Conservation (phyloP, 2,888 invertebrate genomes). For the Ectemnius cavifrons region DNA sequence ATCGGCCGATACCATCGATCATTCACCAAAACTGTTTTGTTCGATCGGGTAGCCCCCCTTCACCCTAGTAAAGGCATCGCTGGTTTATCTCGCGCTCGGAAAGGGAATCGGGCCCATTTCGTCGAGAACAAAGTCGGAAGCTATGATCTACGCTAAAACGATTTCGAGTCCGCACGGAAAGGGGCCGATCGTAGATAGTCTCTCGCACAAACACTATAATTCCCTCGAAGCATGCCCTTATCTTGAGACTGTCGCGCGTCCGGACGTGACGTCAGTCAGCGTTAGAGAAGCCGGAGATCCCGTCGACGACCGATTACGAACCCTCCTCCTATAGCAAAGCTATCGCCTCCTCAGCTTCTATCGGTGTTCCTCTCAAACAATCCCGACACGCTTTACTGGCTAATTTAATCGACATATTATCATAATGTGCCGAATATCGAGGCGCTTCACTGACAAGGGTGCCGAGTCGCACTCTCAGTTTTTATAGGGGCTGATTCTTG, state of each 20-base stretch:
- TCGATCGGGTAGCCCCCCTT: background rate
- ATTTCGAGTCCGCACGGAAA: conserved; percentile 31
- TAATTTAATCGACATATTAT: conserved; percentile 28
- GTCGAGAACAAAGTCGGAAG: conserved; percentile 33
- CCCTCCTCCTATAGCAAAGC: conserved; percentile 38
- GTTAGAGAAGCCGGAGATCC: conserved; percentile 35
- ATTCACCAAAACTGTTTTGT: background rate
- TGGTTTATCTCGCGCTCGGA: background rate
- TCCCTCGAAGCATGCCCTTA: conserved; percentile 49
- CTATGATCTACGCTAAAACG: conserved; percentile 42
- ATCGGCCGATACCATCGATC: conserved; percentile 3
- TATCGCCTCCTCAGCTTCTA: conserved; percentile 32
- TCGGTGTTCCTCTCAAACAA: conserved; percentile 10
- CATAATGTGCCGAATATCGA: conserved; percentile 14
- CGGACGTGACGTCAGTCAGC: conserved; percentile 51
- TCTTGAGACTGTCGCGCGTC: conserved; percentile 43
- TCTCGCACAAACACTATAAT: conserved; percentile 53
- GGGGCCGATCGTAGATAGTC: conserved; percentile 36
- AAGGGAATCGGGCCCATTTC: background rate
- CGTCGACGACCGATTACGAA: conserved; percentile 53
- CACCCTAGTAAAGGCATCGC: background rate
- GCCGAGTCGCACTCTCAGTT: conserved; percentile 2
- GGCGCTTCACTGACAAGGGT: conserved; percentile 4
- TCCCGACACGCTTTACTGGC: conserved; percentile 38
- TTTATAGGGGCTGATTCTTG: background rate